Percentiles rank a stretch among this genome's conserved stretches.
Evolutionary conservation across 2,113 vertebrate genomes (phyloP).

Genomic region (Pterocles gutturalis): DNA sequence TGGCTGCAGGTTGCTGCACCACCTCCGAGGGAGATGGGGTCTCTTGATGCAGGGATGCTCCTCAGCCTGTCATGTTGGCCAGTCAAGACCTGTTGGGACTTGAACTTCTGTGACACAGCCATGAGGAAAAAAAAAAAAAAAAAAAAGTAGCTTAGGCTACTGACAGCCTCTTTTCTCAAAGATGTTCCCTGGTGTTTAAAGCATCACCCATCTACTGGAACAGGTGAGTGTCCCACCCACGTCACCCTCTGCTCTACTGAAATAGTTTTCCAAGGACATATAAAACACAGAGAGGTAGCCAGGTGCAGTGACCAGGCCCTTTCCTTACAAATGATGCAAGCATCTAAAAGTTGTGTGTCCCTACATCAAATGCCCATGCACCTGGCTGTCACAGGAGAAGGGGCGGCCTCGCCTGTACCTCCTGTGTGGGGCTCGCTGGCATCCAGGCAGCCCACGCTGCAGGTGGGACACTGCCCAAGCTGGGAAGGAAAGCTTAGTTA

Average conservation of each 20-base stretch:
- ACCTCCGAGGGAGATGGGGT: neutral
- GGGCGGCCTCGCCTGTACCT: neutral
- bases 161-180: neutral
- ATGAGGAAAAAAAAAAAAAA: neutral
- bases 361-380: neutral
- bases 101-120: neutral
- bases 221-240: neutral
- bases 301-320: neutral
- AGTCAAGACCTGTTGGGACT: neutral
- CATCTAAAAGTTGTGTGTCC: neutral
- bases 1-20: neutral
- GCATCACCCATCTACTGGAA: neutral
- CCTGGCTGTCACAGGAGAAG: neutral
- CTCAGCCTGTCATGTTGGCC: neutral
- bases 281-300: neutral
- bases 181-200: neutral
- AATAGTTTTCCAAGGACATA: neutral
- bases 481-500: neutral
- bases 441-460: rapidly evolving
- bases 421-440: rapidly evolving
- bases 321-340: neutral
- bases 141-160: neutral
- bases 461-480: neutral
- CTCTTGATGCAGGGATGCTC: neutral
- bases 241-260: neutral